Evolutionary conservation across 2,113 vertebrate species (phyloP).

Genomic region (Scalopus aquaticus): DNA sequence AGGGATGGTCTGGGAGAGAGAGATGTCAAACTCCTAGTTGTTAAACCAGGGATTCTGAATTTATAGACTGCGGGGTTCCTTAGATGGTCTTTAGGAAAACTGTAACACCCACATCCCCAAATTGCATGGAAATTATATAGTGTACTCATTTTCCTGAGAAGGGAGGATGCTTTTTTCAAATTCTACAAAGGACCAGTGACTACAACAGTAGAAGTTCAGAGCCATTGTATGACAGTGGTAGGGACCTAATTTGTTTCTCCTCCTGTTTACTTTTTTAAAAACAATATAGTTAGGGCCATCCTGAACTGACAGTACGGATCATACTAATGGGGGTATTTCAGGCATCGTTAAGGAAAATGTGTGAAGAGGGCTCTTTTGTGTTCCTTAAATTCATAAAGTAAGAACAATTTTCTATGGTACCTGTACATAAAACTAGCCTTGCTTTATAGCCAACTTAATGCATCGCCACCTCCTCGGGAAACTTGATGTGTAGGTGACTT

Average conservation of each 20-base stretch:
- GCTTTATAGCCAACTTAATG: background rate
- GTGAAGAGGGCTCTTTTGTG: background rate
- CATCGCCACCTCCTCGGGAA: background rate
- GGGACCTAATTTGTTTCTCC: background rate
- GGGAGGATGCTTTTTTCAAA: background rate
- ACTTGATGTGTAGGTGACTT: background rate
- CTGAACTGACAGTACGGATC: background rate
- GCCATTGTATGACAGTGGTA: background rate
- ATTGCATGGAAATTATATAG: background rate
- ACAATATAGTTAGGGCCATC: background rate
- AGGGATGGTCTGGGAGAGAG: fast-evolving
- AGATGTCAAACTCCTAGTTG: background rate
- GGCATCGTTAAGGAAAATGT: background rate
- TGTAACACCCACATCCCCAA: background rate
- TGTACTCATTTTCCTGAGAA: slow-evolving; percentile 8
- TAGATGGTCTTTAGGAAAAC: background rate
- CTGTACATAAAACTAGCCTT: background rate
- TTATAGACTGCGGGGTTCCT: background rate
- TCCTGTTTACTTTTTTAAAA: background rate
- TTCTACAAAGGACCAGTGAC: slow-evolving; percentile 8
- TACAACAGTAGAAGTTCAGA: background rate
- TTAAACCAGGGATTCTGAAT: background rate
- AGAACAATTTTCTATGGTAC: background rate
- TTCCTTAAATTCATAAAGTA: background rate
- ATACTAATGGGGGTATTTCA: background rate